Evolutionary conservation across 1,140 invertebrate genomes (phyloP), one percentile per base, ranked within the genome.

Genomic region (Halictus rubicundus): DNA sequence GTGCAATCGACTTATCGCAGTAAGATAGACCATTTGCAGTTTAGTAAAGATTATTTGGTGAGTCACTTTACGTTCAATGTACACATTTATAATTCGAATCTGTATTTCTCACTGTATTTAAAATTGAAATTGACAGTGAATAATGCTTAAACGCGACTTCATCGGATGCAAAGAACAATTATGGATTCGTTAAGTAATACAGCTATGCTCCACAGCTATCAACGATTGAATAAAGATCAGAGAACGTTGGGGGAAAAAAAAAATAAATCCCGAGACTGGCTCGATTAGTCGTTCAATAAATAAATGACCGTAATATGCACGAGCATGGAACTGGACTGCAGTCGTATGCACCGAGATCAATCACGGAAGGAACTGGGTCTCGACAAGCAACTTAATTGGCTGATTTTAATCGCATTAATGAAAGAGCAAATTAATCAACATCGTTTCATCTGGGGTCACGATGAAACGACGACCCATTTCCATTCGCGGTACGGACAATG

Each of bases 401-500:
- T 63, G 80, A 71, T 72, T 68, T 81, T 81, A 87, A 84, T 84
- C 59, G 71, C 46, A 88, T 84, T 82, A 88, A 89, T 88, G 85
- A 85, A 76, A 72, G 68, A 57, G 27, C 75, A 49, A 46, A 65
- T 77, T 76, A 79, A 83, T 86, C 73, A 46, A 52, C n/a, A 64
- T 82, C 71, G 59, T 76, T 78, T 75, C 61, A 75, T 84, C 63
- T 68, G 32, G 57, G 64, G 69, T 86, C 68, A 60, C 63, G 82
- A 89, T 86, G 89, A 57, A 57, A 57, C 88, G 85, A 81, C 86
- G 90, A 91, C 88, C 90, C 81, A 90, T 69, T 88, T 91, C 52
- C 46, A 82, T 69, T 71, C 68, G 64, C 65, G 74, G 61, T 46
- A 68, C 23, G 69, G 57, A 81, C 73, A 84, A 82, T 70, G 42